Evolutionary conservation across 2,113 vertebrate species (phyloP), one percentile per base, ranked within the genome.

Genomic region (Onychostruthus taczanowskii): DNA sequence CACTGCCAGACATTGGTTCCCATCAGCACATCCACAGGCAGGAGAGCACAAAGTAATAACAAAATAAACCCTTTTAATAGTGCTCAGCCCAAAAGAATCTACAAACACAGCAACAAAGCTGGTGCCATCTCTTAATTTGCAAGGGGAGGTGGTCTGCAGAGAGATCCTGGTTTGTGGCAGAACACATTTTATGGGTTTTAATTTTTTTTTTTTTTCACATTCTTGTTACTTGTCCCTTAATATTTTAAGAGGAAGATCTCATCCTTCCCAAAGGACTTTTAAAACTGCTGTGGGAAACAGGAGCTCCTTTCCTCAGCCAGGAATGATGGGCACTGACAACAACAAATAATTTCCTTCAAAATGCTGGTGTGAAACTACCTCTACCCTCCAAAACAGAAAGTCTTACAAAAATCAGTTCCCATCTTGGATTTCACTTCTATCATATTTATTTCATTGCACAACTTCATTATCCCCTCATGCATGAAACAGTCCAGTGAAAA

Each of bases 241-340:
- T 26, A 86, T 88, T 81, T 93, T 49, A 90, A 72, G 31, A 89
- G 16, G 64, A 80, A 94, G 94, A 89, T 64, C 83, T 90, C 92
- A 89, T 77, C 47, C 53, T 82, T 87, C 80, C 62, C 64, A 56
- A 75, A 75, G 39, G 83, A 55, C 58, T 85, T 91, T 79, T 93
- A 84, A 62, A 84, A 79, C 53, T 79, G 66, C 73, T 69, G 37
- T 66, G 62, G 84, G 92, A 78, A 90, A 90, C n/a, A 68, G 77
- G 61, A 95, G 73, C 66, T 89, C 41, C 15, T 59, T 78, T 31
- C 73, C 28, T 16, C 31, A 50, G 80, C 84, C 86, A 90, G 83
- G 46, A 92, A 84, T 1, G 44, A 77, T 33, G 47, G 68, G 83
- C 62, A 82, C 62, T 35, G 87, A 84, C 52, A 66, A 44, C 2